Conservation (phyloP, 2,888 invertebrate genomes). For the Dynastes tityus region DNA sequence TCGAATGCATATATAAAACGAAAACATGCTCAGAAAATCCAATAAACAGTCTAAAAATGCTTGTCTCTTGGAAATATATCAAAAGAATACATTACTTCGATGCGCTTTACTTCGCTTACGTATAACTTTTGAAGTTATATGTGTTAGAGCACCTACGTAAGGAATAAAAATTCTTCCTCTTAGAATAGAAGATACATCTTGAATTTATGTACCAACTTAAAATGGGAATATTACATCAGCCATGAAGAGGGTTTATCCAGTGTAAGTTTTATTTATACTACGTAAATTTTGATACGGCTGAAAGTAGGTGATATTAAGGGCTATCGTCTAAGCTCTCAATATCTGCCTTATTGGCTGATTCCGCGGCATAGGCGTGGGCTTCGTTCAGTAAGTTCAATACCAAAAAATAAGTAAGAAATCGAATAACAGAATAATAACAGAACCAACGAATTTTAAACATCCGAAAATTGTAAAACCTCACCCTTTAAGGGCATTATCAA, state of each 20-base stretch:
- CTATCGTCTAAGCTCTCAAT: no score
- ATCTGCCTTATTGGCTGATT: no score
- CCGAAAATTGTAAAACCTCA: no score
- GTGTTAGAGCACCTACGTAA: neutral
- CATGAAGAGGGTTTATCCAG: no score
- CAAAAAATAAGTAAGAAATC: no score
- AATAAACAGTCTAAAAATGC: constrained; percentile 1
- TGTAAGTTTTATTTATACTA: neutral
- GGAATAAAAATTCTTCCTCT: constrained; percentile 5
- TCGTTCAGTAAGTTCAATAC: no score
- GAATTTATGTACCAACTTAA: no score
- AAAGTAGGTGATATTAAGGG: neutral
- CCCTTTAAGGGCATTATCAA: no score
- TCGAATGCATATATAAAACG: neutral
- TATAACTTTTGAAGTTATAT: neutral
- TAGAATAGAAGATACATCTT: neutral
- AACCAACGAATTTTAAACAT: no score
- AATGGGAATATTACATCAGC: no score
- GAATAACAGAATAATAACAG: no score
- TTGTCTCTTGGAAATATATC: neutral
- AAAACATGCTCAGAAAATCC: neutral
- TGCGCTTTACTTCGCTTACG: neutral
- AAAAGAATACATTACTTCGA: constrained; percentile 11
- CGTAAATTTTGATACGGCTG: neutral
- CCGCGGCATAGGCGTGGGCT: no score